Evolutionary conservation across 1,140 invertebrate species (phyloP).

Genomic region (Plutomurus gul): DNA sequence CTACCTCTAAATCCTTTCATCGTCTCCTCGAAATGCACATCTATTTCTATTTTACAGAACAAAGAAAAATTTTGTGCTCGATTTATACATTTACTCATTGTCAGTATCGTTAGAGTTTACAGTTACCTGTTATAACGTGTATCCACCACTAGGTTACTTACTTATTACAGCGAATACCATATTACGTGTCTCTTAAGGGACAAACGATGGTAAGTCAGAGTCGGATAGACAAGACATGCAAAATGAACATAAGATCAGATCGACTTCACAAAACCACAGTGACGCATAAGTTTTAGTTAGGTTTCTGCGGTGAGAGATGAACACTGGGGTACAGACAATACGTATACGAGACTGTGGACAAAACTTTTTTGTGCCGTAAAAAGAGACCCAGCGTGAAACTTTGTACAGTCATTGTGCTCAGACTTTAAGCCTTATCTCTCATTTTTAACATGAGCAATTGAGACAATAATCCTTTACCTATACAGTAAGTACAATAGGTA

Average conservation of each 20-base stretch:
- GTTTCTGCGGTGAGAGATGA: conserved; percentile 18
- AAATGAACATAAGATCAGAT: conserved; percentile 18
- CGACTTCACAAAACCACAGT: conserved; percentile 26
- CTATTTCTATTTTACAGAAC: too few relatives aligned
- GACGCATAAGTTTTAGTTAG: conserved; percentile 13
- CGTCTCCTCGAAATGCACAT: too few relatives aligned
- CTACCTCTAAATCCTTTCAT: too few relatives aligned
- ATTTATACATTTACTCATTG: too few relatives aligned
- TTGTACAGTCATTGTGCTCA: conserved; percentile 26
- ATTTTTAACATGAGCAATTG: conserved; percentile 9
- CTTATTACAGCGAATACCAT: too few relatives aligned
- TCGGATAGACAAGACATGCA: not conserved
- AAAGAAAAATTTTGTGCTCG: too few relatives aligned
- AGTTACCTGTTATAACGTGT: too few relatives aligned
- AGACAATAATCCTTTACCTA: conserved; percentile 5
- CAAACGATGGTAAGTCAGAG: not conserved
- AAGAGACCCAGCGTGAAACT: conserved; percentile 23
- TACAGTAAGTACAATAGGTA: not conserved
- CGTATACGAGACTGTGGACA: conserved; percentile 10
- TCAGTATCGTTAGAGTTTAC: too few relatives aligned
- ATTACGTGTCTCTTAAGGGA: not conserved
- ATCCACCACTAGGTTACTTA: too few relatives aligned
- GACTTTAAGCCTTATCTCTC: conserved; percentile 5
- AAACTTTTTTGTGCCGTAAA: conserved; percentile 24
- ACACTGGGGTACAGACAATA: too few relatives aligned